Evolutionary conservation across 1,140 invertebrate genomes (phyloP).

Genomic region (Chelonus insularis): DNA sequence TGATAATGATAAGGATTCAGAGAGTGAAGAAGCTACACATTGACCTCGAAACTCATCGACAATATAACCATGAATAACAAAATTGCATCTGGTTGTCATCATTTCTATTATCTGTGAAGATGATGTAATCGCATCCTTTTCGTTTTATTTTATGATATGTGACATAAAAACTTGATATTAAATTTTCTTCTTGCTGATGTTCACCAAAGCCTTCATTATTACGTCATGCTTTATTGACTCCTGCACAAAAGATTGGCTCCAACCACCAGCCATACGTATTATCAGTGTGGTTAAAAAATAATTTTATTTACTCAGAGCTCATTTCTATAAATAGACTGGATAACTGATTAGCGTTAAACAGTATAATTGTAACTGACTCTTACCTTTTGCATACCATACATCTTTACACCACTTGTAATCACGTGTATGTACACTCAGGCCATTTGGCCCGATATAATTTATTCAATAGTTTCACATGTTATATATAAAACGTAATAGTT

Average conservation of each 20-base stretch:
- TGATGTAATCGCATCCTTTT: constrained; percentile 16
- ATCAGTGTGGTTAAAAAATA: no score
- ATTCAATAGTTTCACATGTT: background rate
- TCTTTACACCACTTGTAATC: background rate
- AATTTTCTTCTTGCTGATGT: no score
- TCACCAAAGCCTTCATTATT: no score
- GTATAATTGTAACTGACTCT: constrained; percentile 4
- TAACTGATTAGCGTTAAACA: background rate
- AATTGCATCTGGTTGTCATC: constrained; percentile 22
- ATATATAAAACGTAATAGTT: background rate
- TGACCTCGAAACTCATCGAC: constrained; percentile 19
- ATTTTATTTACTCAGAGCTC: no score
- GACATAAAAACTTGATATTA: no score
- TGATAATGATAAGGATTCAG: background rate
- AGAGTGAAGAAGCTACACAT: background rate
- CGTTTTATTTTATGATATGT: background rate
- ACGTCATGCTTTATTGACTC: no score
- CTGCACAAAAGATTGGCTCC: no score
- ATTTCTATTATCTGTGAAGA: constrained; percentile 18
- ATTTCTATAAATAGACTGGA: constrained; percentile 6
- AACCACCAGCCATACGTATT: no score
- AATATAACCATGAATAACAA: constrained; percentile 10
- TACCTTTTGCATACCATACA: background rate
- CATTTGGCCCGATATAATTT: constrained; percentile 6
- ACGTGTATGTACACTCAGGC: constrained; percentile 13